These are phyloP conservation scores for Takifugu ocellatus DNA, from an alignment of 2,797 vertebrate species.

Conservation along the genomic window DNA sequence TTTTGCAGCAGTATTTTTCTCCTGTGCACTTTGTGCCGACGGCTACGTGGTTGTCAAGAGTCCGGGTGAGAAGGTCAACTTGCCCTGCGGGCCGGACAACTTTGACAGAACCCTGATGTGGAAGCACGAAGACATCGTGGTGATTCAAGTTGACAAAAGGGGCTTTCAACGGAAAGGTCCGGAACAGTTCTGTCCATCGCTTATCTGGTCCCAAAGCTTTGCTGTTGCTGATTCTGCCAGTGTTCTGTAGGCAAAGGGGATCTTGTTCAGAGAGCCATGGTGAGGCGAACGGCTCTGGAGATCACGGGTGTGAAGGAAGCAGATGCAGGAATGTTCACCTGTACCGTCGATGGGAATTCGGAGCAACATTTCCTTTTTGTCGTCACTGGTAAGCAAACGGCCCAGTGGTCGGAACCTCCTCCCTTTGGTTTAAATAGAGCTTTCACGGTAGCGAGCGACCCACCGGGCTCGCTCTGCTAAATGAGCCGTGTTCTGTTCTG, in stretches of 20 bases:
- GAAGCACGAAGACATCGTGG: accelerated
- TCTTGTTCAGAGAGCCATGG: accelerated
- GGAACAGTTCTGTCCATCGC: background rate
- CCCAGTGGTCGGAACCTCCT: background rate
- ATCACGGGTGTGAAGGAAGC: accelerated
- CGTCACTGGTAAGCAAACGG: slow-evolving; percentile 41
- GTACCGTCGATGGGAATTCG: accelerated
- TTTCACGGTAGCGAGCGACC: no score
- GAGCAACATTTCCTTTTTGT: slow-evolving; percentile 7
- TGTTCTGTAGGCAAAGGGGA: accelerated
- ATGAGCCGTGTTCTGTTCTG: background rate
- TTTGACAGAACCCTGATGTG: no score
- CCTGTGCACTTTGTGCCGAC: slow-evolving; percentile 30
- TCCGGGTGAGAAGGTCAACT: accelerated
- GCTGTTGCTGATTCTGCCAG: background rate
- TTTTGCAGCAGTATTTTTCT: background rate
- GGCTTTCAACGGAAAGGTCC: accelerated
- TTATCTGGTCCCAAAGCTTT: no score
- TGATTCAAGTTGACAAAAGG: background rate
- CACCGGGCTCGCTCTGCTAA: no score
- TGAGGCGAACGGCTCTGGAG: accelerated
- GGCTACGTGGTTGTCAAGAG: background rate
- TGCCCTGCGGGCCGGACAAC: accelerated
- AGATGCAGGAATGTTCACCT: slow-evolving; percentile 43
- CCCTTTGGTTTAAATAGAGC: no score